Evolutionary conservation across 2,113 vertebrate genomes (phyloP), one percentile per base, ranked within the genome.

Genomic region (Python bivittatus): DNA sequence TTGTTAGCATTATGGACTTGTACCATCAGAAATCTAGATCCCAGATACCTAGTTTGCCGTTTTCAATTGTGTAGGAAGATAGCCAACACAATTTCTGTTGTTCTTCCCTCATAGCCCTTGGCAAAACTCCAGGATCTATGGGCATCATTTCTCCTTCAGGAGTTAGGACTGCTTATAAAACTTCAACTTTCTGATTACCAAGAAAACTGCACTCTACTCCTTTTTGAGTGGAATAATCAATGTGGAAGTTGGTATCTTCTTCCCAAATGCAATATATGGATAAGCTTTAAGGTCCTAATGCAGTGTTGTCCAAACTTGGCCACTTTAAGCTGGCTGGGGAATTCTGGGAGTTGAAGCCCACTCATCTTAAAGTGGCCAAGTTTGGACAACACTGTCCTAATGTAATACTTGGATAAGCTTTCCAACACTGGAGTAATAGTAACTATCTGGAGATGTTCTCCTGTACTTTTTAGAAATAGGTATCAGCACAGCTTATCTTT

Each of bases 361-460:
- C n/a, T n/a, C n/a, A n/a, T n/a, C n/a, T n/a, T n/a, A n/a, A n/a
- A n/a, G n/a, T n/a, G n/a, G n/a, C n/a, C n/a, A n/a, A n/a, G n/a
- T 86, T 57, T 86, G 61, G 84, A 44, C 57, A 38, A 9, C 29
- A 44, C n/a, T 20, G 15, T 22, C 38, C 33, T 8, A 64, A 61
- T 61, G 48, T 25, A 38, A 89, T 92, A 61, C 12, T 83, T 64
- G 79, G 56, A 79, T 68, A 92, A 33, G 33, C 57, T 89, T 89
- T 89, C 57, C 48, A 53, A 25, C n/a, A 58, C 52, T 90, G 89
- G 12, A 33, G 88, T 91, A 94, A 89, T 90, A 91, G 64, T 60
- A 57, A 72, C 56, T 86, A 13, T 29, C 53, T 89, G 57, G 61
- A 48, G n/a, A 83, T 42, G 1, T 58, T 1, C 15, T 88, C 64